These are phyloP conservation scores for Cataglyphis altisquamis DNA, from an alignment of 2,888 invertebrate species.

Conservation along the genomic window DNA sequence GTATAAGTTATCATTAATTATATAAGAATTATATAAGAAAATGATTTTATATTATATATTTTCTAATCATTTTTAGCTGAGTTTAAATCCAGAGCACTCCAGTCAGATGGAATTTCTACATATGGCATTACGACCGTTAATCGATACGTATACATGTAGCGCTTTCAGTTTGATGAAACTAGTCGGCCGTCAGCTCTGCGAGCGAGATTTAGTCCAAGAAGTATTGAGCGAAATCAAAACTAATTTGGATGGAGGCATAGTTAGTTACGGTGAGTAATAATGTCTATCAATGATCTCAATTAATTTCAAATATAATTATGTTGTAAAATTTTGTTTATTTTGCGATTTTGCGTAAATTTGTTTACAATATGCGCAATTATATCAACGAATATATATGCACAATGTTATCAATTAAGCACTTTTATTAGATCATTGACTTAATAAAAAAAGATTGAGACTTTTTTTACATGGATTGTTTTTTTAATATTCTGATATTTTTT, in stretches of 20 bases:
- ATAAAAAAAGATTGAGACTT: neutral
- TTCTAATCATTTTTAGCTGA: conserved; percentile 78
- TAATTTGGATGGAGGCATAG: conserved; percentile 88
- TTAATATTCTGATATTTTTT: conserved; percentile 8
- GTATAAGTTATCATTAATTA: no score
- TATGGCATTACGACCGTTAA: conserved; percentile 90
- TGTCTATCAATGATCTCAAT: neutral
- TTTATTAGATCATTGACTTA: neutral
- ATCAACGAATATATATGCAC: no score
- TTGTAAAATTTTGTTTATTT: conserved; percentile 13
- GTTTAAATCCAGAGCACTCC: conserved; percentile 80
- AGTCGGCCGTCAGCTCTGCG: conserved; percentile 88
- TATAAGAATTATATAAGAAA: neutral
- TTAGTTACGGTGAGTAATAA: conserved; percentile 88
- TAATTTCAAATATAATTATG: conserved; percentile 11
- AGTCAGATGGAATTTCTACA: conserved; percentile 88
- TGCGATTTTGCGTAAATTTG: neutral
- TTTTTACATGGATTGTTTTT: neutral
- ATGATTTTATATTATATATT: conserved; percentile 12
- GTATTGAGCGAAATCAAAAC: conserved; percentile 90
- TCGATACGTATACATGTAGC: conserved; percentile 92
- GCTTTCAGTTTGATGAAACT: conserved; percentile 88
- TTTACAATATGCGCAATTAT: neutral
- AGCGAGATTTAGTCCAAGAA: conserved; percentile 90
- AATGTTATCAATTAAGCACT: neutral